Conservation (phyloP, 2,888 invertebrate genomes). For the Alloplasta piceator region DNA sequence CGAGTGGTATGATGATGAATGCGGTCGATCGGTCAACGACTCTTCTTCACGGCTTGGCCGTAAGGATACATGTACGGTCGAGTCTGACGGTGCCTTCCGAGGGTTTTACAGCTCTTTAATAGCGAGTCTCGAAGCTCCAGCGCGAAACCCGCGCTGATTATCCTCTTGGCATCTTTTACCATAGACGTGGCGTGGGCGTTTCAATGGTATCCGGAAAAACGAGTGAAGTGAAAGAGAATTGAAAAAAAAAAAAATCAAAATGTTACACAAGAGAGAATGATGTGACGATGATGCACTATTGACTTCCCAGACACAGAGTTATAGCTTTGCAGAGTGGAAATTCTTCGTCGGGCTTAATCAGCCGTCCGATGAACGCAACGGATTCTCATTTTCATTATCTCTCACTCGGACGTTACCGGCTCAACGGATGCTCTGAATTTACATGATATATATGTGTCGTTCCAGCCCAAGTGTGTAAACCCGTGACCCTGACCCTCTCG, state of each 20-base stretch:
- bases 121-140: conserved; percentile 16
- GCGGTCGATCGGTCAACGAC: conserved; percentile 66
- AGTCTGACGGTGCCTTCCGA: conserved; percentile 37
- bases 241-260: not conserved
- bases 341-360: no score
- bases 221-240: not conserved
- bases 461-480: no score
- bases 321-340: not conserved
- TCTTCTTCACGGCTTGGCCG: conserved; percentile 40
- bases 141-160: conserved; percentile 51
- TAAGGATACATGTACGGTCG: conserved; percentile 28
- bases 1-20: conserved; percentile 71
- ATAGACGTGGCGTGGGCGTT: conserved; percentile 8
- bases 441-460: no score
- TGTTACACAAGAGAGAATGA: not conserved
- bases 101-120: conserved; percentile 49
- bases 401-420: conserved; percentile 4
- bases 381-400: conserved; percentile 2
- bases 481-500: no score
- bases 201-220: no score
- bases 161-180: conserved; percentile 28
- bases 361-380: no score
- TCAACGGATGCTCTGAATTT: conserved; percentile 24
- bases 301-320: not conserved
- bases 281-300: conserved; percentile 27